phyloP scores from a whole-genome alignment of 92 coral and sea anemone genomes.

The Meandrina meandrites region DNA sequence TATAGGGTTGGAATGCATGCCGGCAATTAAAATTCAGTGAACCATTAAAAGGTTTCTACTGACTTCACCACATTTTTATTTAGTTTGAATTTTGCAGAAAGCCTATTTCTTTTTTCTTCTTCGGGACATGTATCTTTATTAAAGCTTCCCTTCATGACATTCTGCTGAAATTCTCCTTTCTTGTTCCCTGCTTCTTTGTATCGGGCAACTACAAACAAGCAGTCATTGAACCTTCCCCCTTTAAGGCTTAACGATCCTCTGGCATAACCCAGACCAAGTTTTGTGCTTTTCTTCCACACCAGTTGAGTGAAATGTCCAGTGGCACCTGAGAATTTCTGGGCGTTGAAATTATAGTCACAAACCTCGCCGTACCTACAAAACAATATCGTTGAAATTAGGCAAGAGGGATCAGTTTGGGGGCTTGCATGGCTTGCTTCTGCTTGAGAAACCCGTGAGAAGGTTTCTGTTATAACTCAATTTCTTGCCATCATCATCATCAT shows the following conservation, averaged over 20 bases:
- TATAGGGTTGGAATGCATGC: too few relatives aligned
- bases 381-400: too few relatives aligned
- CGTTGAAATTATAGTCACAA: slow-evolving; percentile 58
- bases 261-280: not conserved
- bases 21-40: too few relatives aligned
- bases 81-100: not conserved
- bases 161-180: not conserved
- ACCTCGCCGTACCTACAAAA: slow-evolving; percentile 65
- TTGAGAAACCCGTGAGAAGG: too few relatives aligned
- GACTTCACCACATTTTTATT: too few relatives aligned
- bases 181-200: not conserved
- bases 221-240: not conserved
- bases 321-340: not conserved
- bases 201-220: not conserved
- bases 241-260: not conserved
- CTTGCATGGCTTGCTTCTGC: too few relatives aligned
- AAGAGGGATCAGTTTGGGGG: too few relatives aligned
- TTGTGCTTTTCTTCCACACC: not conserved
- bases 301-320: slow-evolving; percentile 4
- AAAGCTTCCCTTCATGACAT: not conserved
- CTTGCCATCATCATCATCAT: too few relatives aligned
- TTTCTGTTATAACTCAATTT: too few relatives aligned
- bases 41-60: too few relatives aligned
- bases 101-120: not conserved
- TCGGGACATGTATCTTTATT: not conserved